Percentiles rank a stretch among this genome's conserved stretches.
phyloP scores from a whole-genome alignment of 2,888 invertebrate genomes.

The Polietes domitor region DNA sequence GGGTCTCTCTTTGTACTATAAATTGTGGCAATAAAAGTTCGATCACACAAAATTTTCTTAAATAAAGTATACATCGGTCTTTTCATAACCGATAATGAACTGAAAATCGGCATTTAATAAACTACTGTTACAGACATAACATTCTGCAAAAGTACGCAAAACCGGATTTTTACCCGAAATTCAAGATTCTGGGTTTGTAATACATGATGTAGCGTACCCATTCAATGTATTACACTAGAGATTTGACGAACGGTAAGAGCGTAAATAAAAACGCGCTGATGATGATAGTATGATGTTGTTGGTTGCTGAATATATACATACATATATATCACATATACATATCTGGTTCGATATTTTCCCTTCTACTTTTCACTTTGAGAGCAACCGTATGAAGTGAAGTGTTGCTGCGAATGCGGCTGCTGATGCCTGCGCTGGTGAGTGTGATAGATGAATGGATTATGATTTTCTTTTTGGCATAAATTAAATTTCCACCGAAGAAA shows the following conservation, averaged over 20 bases:
- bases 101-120: too few relatives aligned
- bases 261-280: neutral
- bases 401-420: conserved; percentile 33
- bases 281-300: neutral
- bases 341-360: conserved; percentile 48
- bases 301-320: neutral
- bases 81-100: too few relatives aligned
- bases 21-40: too few relatives aligned
- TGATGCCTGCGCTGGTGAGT: conserved; percentile 33
- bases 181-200: too few relatives aligned
- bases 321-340: neutral
- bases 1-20: too few relatives aligned
- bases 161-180: too few relatives aligned
- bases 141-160: too few relatives aligned
- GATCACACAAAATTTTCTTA: too few relatives aligned
- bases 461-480: conserved; percentile 69
- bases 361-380: neutral
- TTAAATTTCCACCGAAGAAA: conserved; percentile 63
- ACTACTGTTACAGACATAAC: too few relatives aligned
- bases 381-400: conserved; percentile 43
- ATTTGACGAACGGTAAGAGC: conserved; percentile 31
- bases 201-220: conserved; percentile 6
- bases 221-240: conserved; percentile 50
- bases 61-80: too few relatives aligned
- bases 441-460: conserved; percentile 70